Conservation (phyloP, 2,888 invertebrate species). For the Ashinkailepas kermadecensis region DNA sequence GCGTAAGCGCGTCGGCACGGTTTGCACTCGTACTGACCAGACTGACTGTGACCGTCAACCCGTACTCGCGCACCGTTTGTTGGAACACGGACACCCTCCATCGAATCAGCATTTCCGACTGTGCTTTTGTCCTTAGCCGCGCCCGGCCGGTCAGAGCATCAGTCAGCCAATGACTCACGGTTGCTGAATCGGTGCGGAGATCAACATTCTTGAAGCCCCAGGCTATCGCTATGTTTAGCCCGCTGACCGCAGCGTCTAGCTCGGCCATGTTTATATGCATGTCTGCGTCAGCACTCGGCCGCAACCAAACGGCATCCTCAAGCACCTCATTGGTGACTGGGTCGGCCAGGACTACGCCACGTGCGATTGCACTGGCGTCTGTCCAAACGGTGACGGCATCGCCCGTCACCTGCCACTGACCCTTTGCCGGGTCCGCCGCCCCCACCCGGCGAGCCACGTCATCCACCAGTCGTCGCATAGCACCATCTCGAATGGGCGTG, state of each 20-base stretch:
- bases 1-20: slow-evolving; percentile 19
- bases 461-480: background rate
- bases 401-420: background rate
- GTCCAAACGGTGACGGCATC: background rate
- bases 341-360: background rate
- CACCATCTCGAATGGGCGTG: background rate
- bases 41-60: background rate
- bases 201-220: slow-evolving; percentile 12
- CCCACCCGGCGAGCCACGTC: slow-evolving; percentile 18
- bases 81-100: background rate
- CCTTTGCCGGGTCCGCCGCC: slow-evolving; percentile 8
- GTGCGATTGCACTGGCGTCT: background rate
- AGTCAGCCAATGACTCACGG: background rate
- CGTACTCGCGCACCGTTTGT: background rate
- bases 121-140: background rate
- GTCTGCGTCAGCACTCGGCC: background rate
- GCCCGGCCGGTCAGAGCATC: background rate
- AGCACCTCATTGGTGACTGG: background rate
- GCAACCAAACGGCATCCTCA: slow-evolving; percentile 11
- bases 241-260: slow-evolving; percentile 18
- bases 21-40: background rate
- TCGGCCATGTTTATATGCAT: slow-evolving; percentile 20
- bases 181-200: background rate
- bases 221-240: too few relatives aligned
- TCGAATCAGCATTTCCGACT: background rate